Base-by-base conservation (phyloP, 1,140 invertebrate genomes). In the Plodia interpunctella region DNA sequence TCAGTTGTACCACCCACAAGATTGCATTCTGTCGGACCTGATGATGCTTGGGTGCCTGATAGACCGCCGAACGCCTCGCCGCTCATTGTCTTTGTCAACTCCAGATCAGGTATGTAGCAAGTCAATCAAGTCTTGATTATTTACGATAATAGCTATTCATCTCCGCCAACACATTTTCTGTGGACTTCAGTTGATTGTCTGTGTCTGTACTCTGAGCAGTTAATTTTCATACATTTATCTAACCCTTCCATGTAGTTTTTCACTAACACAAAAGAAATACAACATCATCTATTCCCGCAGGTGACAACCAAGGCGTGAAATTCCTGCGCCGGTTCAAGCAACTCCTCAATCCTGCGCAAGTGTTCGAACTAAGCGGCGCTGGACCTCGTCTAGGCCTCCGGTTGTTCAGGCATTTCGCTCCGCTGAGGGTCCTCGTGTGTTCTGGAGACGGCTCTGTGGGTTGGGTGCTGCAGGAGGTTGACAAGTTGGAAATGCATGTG, bases 261-360 rank as follows among this genome's bases (percentile, higher is more conserved):
- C 21, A 25, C 21, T 6, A 25, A 6, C 6, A 25, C 21, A 25
- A 25, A 6, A 2, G 6, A 25, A 2, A 25, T 6, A 25, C 21
- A 25, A 25, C 21, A 32, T 6, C 6, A 9, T 32, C 30, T 32
- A 32, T 32, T 15, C 38, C 38, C 15, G 3, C 72, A 90, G 98
- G 98, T 70, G 98, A 99, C 91, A 98, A 98, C 91, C 97, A 98
- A 91, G 98, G 97, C 62, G 94, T 98, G n/a, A 98, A 98, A 89
- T 98, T 99, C 91, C 92, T 99, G 49, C 92, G 97, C 60, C 93
- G 97, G 62, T 98, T 99, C 88, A 98, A 98, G 82, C 98, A 99
- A 85, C 92, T 99, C 51, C 91, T 99, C 30, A 99, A 99, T 91
- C 98, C 98, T 10, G 97, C 97, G 60, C 98, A 99, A 92, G 97